phyloP scores from a whole-genome alignment of 2,797 vertebrate genomes.

The Semotilus atromaculatus region DNA sequence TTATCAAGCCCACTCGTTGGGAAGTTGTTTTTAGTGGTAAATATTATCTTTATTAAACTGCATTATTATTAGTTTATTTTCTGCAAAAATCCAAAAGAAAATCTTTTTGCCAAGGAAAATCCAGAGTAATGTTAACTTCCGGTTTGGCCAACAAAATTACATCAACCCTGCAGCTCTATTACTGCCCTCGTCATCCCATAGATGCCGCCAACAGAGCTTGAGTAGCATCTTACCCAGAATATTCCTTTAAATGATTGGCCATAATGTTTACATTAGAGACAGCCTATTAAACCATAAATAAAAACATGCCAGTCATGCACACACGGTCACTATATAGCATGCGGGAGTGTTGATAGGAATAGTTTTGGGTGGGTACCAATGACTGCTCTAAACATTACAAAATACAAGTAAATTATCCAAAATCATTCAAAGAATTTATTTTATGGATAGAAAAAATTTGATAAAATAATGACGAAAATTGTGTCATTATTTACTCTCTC shows the following conservation, averaged over 20 bases:
- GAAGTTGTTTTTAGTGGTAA: too few relatives aligned
- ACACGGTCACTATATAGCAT: slow-evolving; percentile 62
- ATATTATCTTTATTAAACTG: not conserved
- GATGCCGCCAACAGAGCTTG: not conserved
- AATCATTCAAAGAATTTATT: not conserved
- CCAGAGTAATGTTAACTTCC: not conserved
- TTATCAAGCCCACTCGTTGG: not conserved
- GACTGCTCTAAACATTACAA: not conserved
- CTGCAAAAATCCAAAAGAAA: not conserved
- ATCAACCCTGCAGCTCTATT: not conserved
- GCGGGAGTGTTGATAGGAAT: slow-evolving; percentile 54
- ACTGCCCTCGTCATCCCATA: not conserved
- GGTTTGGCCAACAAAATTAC: not conserved
- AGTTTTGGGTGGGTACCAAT: slow-evolving; percentile 29
- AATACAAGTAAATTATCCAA: not conserved
- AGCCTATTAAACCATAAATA: not conserved
- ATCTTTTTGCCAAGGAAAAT: not conserved
- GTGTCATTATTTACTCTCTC: not conserved
- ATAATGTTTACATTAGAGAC: slow-evolving; percentile 21
- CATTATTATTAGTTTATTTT: not conserved
- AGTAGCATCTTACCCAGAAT: slow-evolving; percentile 12
- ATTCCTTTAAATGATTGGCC: slow-evolving; percentile 30
- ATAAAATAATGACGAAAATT: not conserved
- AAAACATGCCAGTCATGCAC: slow-evolving; percentile 50
- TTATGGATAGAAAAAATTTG: too few relatives aligned